Base-by-base conservation (phyloP, 2,113 vertebrate genomes). In the Ictalurus punctatus region DNA sequence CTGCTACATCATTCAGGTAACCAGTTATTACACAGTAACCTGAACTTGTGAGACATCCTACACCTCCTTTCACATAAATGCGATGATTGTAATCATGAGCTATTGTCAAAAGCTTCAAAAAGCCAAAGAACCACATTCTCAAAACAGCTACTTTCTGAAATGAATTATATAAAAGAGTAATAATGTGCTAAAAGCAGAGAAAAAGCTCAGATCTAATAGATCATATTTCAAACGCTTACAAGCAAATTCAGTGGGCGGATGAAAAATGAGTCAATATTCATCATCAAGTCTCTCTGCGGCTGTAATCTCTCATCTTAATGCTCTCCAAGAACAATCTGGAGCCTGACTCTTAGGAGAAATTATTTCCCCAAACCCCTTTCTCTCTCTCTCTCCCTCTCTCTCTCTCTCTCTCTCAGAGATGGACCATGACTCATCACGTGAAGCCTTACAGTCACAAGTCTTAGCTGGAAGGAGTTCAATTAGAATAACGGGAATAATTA, bases 391-490 rank as follows among this genome's bases (percentile, higher is more conserved):
- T 48, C 10, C 27, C 52, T 34, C 27, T 58, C 12, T 23, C 85
- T 78, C n/a, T 44, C 65, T n/a, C 27, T 56, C 34, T 78, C n/a
- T 65, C 37, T 65, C 2, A 73, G 59, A 71, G 30, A 84, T 67
- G 59, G 48, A 17, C 25, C 34, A 14, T 84, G 81, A 84, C 71
- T 90, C 80, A 84, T 67, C 59, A 84, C 14, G 17, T 84, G 69
- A 69, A 82, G 25, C 74, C 81, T 84, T 86, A 79, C 80, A 73
- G 85, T 89, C 87, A 91, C 90, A 90, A 90, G 87, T 16, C 69
- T 88, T n/a, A 17, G n/a, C 69, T 83, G 58, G 83, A 90, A 84
- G 5, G 10, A 86, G 52, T 59, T 86, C 81, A 86, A 84, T 79
- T 27, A 83, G 82, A 83, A 86, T 27, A 19, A 16, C 13, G 4